Evolutionary conservation across 2,113 vertebrate species (phyloP), one percentile per base, ranked within the genome.

Genomic region (Aptenodytes patagonicus): DNA sequence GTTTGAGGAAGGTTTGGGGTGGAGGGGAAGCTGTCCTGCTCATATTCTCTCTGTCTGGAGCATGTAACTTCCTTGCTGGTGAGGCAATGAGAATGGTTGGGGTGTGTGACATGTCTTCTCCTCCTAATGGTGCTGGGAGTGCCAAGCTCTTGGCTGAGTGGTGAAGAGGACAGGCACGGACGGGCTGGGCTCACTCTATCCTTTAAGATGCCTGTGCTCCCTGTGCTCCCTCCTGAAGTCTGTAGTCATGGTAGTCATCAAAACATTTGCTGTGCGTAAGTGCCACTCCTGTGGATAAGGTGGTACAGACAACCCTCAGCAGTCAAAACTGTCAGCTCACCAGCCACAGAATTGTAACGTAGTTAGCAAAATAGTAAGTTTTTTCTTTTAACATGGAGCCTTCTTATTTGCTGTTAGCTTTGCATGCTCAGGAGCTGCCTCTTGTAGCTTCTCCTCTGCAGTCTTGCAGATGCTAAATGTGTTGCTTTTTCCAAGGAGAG

Each of bases 131-230:
- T 3, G 14, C 10, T 7, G 44, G 28, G 13, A 51, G 25, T 10
- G 18, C 11, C 18, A 26, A 2, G 3, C 71, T 66, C 34, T 14
- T 6, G 19, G 44, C 20, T 11, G 16, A 7, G 21, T 2, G 26
- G 1, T 26, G 24, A 22, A 38, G 32, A 64, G 18, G 10, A 46
- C 14, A 10, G 32, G 32, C 62, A 36, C 0, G 3, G 42, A 3
- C 0, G 1, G 47, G 7, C 14, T 47, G 44, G 47, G 7, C 51
- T 52, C 3, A 0, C 10, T 17, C 11, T 34, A 1, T 9, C 26
- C 19, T 47, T 19, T 3, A 4, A 32, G 17, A 18, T 9, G 17
- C 18, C 52, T 7, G 2, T 10, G 25, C 28, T 60, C 32, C 18
- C 52, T 7, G 2, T 10, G 25, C 28, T 60, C 32, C 17, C 18